A percentile compares a stretch with the other conserved stretches of the same genome.
Evolutionary conservation across 2,888 invertebrate species (phyloP).

Genomic region (Rosalia funebris): DNA sequence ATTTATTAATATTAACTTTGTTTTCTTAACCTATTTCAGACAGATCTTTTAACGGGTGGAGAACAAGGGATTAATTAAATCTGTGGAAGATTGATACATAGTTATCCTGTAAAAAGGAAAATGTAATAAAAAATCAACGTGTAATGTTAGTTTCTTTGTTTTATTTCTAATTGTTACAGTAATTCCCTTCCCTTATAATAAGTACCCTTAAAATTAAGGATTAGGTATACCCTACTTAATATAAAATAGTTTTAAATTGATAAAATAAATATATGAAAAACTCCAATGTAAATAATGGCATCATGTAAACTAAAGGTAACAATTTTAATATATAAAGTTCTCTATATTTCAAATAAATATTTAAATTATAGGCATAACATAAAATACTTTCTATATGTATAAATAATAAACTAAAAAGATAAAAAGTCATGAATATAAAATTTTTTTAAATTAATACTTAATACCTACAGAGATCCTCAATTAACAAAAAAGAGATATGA

Average conservation of each 20-base stretch:
- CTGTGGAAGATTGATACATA: too few species aligned
- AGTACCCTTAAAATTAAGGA: constrained; percentile 27
- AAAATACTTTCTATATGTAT: constrained; percentile 20
- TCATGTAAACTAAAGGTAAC: constrained; percentile 33
- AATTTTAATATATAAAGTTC: constrained; percentile 23
- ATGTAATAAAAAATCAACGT: constrained; percentile 30
- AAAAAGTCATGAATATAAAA: constrained; percentile 38
- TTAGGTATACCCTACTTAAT: constrained; percentile 24
- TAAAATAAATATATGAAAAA: constrained; percentile 27
- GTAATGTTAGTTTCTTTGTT: constrained; percentile 13
- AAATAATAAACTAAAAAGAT: constrained; percentile 26
- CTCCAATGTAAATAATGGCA: constrained; percentile 31
- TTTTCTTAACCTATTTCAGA: too few species aligned
- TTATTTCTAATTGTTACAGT: constrained; percentile 43
- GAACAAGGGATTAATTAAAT: too few species aligned
- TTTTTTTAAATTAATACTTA: constrained; percentile 33
- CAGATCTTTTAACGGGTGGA: too few species aligned
- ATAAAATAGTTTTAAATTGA: constrained; percentile 25
- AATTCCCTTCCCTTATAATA: constrained; percentile 40
- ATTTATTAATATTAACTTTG: too few species aligned
- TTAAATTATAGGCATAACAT: constrained; percentile 6
- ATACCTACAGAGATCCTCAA: constrained; percentile 46
- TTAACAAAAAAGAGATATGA: constrained; percentile 37
- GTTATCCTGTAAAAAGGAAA: constrained; percentile 11
- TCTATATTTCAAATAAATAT: constrained; percentile 19